Base-by-base conservation (phyloP, 2,797 vertebrate genomes). In the Scolopax rusticola region DNA sequence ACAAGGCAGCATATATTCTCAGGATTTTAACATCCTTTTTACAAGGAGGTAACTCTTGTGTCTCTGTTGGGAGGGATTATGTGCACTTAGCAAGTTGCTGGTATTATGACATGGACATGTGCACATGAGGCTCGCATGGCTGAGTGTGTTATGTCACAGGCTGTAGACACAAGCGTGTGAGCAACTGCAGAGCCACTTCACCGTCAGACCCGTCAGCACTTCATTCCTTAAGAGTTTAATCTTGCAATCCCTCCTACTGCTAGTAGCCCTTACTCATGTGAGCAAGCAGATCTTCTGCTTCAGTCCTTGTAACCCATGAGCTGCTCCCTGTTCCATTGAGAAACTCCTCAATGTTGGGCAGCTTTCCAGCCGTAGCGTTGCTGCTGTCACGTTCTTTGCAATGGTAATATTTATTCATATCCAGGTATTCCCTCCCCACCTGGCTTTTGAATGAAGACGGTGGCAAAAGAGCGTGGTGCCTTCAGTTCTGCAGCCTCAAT, bases 191-290 rank as follows among this genome's bases (percentile, higher is more conserved):
- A 90, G 84, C 73, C 73, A n/a, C 76, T 63, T 64, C 82, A 63
- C 40, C 15, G 0, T 23, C 87, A 87, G 61, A 47, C 27, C 83
- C 5, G 7, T 81, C 93, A 91, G 69, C 82, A 61, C 76, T 81
- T 81, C 79, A 47, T 83, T 63, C 79, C 89, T 87, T 85, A 82
- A 89, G 81, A 80, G 75, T 40, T 89, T 91, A 67, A 85, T 91
- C 91, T 83, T 75, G 81, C 92, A 84, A 32, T 75, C 68, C 68
- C 69, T 93, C 84, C 89, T 83, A 25, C 84, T 25, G 24, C 47
- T 79, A 25, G 81, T 48, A 77, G 59, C 69, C 64, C 71, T 85
- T 79, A 85, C 91, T 91, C 84, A 8, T 15, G n/a, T n/a, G 84
- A 92, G 82, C 48, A 80, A 89, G 54, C 45, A 94, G 83, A 70